These are phyloP conservation scores for Mythimna pallens DNA, from an alignment of 2,888 invertebrate species.

Conservation along the genomic window DNA sequence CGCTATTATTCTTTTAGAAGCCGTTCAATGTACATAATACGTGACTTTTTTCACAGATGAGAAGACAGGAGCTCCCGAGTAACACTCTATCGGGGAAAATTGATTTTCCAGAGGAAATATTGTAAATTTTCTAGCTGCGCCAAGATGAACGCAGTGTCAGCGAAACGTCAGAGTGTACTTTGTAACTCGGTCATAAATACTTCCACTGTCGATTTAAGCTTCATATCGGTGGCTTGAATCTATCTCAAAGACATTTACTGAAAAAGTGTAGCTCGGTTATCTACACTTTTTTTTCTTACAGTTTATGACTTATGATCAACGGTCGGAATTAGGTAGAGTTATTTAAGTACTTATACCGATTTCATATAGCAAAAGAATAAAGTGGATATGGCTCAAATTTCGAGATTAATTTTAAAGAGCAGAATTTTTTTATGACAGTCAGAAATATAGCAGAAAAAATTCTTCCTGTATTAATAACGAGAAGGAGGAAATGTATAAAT, in stretches of 20 bases:
- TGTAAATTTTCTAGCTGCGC: constrained; percentile 80
- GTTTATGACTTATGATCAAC: background rate
- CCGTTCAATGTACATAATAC: constrained; percentile 80
- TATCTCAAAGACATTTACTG: background rate
- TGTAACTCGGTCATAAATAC: constrained; percentile 65
- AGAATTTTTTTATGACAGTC: too few relatives aligned
- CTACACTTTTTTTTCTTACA: background rate
- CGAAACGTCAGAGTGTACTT: constrained; percentile 69
- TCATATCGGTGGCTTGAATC: constrained; percentile 36
- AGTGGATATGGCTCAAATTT: too few relatives aligned
- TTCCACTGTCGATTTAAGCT: constrained; percentile 64
- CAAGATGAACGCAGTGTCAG: constrained; percentile 72
- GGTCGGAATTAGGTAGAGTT: too few relatives aligned
- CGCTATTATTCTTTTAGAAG: constrained; percentile 77
- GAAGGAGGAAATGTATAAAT: too few relatives aligned
- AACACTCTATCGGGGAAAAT: constrained; percentile 83
- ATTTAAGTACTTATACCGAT: too few relatives aligned
- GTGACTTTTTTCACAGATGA: constrained; percentile 84
- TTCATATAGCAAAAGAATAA: too few relatives aligned
- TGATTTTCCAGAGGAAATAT: constrained; percentile 85
- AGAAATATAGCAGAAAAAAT: too few relatives aligned
- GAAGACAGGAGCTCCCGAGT: constrained; percentile 74
- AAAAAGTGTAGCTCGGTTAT: background rate
- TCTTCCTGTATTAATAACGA: too few relatives aligned
- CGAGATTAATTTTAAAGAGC: too few relatives aligned